These are phyloP conservation scores for Chrysogorgia sp. DNA, from an alignment of 92 coral and sea anemone species.

Conservation along the genomic window DNA sequence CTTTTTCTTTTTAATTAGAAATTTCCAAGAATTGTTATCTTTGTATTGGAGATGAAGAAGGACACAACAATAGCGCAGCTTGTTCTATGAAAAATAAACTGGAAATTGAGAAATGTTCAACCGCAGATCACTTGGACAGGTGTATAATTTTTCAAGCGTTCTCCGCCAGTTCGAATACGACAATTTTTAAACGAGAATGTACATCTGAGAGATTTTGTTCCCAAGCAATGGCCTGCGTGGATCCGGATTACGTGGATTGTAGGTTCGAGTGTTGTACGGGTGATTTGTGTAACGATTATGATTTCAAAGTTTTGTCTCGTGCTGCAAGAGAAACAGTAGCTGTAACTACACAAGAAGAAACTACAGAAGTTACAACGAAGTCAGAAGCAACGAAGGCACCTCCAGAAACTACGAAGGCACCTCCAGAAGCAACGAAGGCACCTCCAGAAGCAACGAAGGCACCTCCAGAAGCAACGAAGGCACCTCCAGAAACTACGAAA, in stretches of 20 bases:
- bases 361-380: background rate
- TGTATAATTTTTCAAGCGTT: slow-evolving; percentile 40
- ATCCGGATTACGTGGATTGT: slow-evolving; percentile 17
- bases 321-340: background rate
- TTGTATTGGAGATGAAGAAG: slow-evolving; percentile 23
- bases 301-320: background rate
- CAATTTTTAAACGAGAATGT: slow-evolving; percentile 40
- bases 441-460: no score
- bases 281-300: slow-evolving; percentile 36
- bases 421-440: background rate
- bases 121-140: slow-evolving; percentile 19
- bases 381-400: no score
- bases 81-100: slow-evolving; percentile 10
- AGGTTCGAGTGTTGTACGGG: slow-evolving; percentile 35
- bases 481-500: background rate
- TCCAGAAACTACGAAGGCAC: no score
- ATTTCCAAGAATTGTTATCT: slow-evolving; percentile 22
- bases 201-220: slow-evolving; percentile 16
- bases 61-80: background rate
- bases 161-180: slow-evolving; percentile 17
- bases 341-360: background rate
- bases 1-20: background rate
- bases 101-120: slow-evolving; percentile 3
- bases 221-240: background rate
- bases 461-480: no score